Evolutionary conservation across 92 coral and sea anemone genomes (phyloP).

Genomic region (Heliopora coerulea): DNA sequence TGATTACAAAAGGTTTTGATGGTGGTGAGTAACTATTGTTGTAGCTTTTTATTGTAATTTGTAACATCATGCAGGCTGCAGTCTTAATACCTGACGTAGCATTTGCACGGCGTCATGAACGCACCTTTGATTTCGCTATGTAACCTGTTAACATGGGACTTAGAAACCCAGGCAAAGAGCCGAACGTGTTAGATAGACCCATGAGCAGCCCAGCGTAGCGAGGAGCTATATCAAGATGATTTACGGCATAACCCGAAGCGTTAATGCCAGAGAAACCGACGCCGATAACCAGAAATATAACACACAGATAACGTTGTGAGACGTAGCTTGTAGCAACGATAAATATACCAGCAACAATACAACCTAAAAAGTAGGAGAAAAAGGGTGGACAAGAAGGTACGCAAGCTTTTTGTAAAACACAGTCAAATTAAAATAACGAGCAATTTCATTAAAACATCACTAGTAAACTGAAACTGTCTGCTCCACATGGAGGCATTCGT

Average conservation of each 20-base stretch:
- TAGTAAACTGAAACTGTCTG: too few species aligned
- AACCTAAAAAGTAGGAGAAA: conserved; percentile 55
- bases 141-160: conserved; percentile 94
- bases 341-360: conserved; percentile 86
- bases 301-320: conserved; percentile 70
- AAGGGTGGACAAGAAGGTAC: too few species aligned
- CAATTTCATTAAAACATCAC: too few species aligned
- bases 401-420: too few species aligned
- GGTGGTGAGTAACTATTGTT: too few species aligned
- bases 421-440: too few species aligned
- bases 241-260: conserved; percentile 98
- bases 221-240: conserved; percentile 93
- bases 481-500: too few species aligned
- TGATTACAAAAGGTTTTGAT: too few species aligned
- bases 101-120: background rate
- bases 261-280: conserved; percentile 98
- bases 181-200: conserved; percentile 98
- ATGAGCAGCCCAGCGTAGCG: conserved; percentile 91
- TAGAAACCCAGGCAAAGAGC: conserved; percentile 93
- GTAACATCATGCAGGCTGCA: too few species aligned
- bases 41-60: too few species aligned
- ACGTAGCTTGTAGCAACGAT: conserved; percentile 96
- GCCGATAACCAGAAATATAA: conserved; percentile 83
- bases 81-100: too few species aligned
- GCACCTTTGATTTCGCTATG: conserved; percentile 84